A percentile compares a stretch with the other conserved stretches of the same genome.
Evolutionary conservation across 2,113 vertebrate species (phyloP).

Genomic region (Camelus bactrianus): DNA sequence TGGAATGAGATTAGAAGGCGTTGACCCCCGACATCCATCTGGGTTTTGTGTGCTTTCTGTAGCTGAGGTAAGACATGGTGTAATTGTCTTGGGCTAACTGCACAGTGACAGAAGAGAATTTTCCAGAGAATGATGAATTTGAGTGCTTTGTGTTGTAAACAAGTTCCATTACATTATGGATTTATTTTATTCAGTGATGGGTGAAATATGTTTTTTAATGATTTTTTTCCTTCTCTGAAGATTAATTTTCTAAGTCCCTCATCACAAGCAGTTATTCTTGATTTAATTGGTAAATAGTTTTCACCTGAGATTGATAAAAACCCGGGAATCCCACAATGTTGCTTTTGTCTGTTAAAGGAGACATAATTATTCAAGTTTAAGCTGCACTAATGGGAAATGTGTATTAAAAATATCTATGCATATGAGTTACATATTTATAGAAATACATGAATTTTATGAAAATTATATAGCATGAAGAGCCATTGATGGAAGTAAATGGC

Average conservation of each 20-base stretch:
- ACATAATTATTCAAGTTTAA: conserved; percentile 34
- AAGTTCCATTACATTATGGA: background rate
- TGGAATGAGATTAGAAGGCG: conserved; percentile 92
- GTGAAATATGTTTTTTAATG: conserved; percentile 45
- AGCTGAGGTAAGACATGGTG: conserved; percentile 86
- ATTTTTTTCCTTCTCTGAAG: conserved; percentile 34
- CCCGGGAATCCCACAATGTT: background rate
- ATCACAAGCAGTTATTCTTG: background rate
- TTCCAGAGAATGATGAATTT: conserved; percentile 23
- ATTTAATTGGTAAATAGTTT: conserved; percentile 46
- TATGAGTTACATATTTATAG: background rate
- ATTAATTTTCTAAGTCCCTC: conserved; percentile 57
- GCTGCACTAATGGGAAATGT: conserved; percentile 26
- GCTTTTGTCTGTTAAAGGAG: background rate
- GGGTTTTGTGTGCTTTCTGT: conserved; percentile 92
- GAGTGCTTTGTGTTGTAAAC: background rate
- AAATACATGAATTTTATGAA: conserved; percentile 28
- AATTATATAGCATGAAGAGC: background rate
- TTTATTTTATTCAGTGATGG: conserved; percentile 46
- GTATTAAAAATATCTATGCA: background rate
- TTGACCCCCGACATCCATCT: conserved; percentile 90
- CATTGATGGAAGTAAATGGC: conserved; percentile 31
- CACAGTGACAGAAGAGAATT: conserved; percentile 17
- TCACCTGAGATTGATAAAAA: conserved; percentile 37
- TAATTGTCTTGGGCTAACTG: background rate